Conservation (phyloP, 2,888 invertebrate genomes). For the Leptinotarsa rubiginosa region DNA sequence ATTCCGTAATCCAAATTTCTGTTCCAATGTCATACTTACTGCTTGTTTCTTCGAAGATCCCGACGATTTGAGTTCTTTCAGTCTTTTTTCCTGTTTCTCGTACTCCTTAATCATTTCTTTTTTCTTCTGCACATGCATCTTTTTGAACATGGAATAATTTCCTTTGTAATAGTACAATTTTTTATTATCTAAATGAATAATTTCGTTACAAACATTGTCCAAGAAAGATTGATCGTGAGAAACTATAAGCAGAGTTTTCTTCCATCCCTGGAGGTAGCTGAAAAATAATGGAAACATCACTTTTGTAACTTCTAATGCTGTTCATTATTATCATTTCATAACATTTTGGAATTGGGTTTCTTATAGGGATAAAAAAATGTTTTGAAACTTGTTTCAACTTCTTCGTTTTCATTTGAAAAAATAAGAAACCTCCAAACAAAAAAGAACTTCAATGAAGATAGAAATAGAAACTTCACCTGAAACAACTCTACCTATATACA, state of each 20-base stretch:
- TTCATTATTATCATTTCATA: background rate
- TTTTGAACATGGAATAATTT: conserved; percentile 98
- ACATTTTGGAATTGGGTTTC: too few relatives aligned
- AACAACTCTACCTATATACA: too few relatives aligned
- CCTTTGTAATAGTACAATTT: conserved; percentile 98
- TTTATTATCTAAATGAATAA: conserved; percentile 95
- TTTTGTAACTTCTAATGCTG: background rate
- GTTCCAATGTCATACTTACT: conserved; percentile 61
- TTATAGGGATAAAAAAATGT: too few relatives aligned
- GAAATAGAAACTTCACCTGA: too few relatives aligned
- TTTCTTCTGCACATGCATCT: conserved; percentile 96
- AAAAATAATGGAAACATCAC: conserved; percentile 50
- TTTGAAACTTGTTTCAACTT: background rate
- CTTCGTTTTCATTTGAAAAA: background rate
- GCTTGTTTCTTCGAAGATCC: conserved; percentile 97
- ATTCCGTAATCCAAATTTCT: background rate
- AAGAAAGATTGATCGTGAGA: conserved; percentile 99
- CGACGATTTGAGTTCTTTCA: conserved; percentile 95
- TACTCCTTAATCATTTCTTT: conserved; percentile 96
- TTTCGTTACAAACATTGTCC: conserved; percentile 99
- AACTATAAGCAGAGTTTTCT: conserved; percentile 97
- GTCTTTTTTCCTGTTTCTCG: conserved; percentile 96
- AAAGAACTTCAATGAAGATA: too few relatives aligned
- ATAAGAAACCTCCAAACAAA: background rate
- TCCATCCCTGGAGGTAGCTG: conserved; percentile 97